Evolutionary conservation across 2,888 invertebrate species (phyloP), one percentile per base, ranked within the genome.

Genomic region (Calameuta idolon): DNA sequence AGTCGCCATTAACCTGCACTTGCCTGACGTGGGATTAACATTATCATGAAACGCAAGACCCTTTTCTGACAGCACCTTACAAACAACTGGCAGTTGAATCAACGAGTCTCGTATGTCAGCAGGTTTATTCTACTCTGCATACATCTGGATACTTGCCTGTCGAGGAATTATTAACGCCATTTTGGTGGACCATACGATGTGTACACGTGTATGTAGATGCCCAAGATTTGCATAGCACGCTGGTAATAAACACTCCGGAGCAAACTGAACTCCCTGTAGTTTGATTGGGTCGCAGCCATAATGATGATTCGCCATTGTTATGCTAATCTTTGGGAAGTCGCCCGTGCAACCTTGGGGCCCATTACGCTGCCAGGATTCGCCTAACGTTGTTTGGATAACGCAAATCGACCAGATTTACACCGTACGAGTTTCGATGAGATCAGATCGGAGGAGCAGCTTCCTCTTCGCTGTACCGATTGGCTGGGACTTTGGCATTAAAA

Each of bases 211-310:
- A 71, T 31, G 34, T 71, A 71, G 33, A 34, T 71, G 34, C 33
- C 71, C 76, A 81, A 75, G 79, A 83, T 82, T 82, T 79, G 77
- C 81, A 83, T 79, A 74, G 79, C 75, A 69, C 74, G 81, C 79
- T 81, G 85, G 87, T 88, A 86, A 87, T 87, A 88, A 88, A 88
- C 88, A 88, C 87, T 87, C 85, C 76, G 83, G 87, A 84, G 87
- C 88, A 88, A 89, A 89, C 89, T 88, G 85, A 87, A 87, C 87
- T 81, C 86, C 85, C 86, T 85, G 15, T 0, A 55, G 85, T 90
- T 90, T 90, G 89, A 91, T 91, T 90, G 90, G 90, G 86, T 87
- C 86, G 82, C 75, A 84, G 85, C 83, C 85, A 85, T 91, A 90
- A 90, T 89, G 89, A 90, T 86, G 85, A 82, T 23, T 23, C 55